Evolutionary conservation across 64 coral and sea anemone genomes (phyloP).

Genomic region (Pachyseris speciosa): DNA sequence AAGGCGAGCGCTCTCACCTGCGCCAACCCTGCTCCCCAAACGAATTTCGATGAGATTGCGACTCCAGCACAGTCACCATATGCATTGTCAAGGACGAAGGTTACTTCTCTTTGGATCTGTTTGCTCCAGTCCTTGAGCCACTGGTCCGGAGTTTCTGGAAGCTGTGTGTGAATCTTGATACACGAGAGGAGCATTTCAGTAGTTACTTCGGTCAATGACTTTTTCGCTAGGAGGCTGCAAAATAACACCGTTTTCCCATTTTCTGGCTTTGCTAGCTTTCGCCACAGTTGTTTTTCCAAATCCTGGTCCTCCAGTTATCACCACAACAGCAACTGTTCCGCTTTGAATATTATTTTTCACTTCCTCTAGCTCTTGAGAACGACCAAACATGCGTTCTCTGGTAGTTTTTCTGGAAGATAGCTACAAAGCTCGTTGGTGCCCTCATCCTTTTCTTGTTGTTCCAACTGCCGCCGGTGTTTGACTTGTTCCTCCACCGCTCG

Average conservation of each 20-base stretch:
- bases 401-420: neutral
- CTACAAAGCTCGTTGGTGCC: neutral
- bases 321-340: neutral
- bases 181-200: constrained; percentile 25
- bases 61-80: constrained; percentile 37
- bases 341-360: neutral
- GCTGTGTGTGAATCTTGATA: neutral
- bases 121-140: constrained; percentile 57
- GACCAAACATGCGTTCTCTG: neutral
- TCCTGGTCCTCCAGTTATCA: constrained; percentile 30
- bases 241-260: constrained; percentile 21
- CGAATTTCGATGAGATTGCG: neutral
- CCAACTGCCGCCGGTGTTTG: neutral
- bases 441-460: neutral
- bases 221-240: constrained; percentile 13
- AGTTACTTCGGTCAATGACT: constrained; percentile 16
- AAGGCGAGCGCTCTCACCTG: no score
- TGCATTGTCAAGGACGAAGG: constrained; percentile 48
- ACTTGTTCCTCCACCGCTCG: constrained; percentile 4
- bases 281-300: constrained; percentile 61
- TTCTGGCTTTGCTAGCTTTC: neutral
- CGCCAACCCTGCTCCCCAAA: no score
- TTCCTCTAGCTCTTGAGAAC: neutral
- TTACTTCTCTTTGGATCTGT: neutral
- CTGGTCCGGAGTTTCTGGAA: constrained; percentile 16